Evolutionary conservation across 2,888 invertebrate species (phyloP), one percentile per base, ranked within the genome.

Genomic region (Plagodis dolabraria): DNA sequence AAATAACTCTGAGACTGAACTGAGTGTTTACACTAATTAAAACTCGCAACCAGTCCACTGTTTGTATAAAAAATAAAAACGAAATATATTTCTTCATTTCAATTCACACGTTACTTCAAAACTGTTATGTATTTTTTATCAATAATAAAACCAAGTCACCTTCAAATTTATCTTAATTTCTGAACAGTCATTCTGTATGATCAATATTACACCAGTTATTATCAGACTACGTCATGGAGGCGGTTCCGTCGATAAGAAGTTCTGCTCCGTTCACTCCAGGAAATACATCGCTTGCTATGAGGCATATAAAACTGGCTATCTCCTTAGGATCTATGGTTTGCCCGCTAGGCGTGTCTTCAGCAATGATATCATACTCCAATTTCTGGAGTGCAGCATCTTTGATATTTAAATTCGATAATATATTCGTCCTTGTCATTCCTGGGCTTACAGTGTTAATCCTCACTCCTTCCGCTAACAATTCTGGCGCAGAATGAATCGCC

Each of bases 361-460:
- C 69, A 5, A 77, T 22, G 5, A 51, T 55, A 0, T 76, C 70
- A 42, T 76, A 76, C 5, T 71, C 64, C 0, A 62, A 34, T 5
- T 68, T 64, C 45, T 70, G 66, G 1, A 57, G 38, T 7, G 69
- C 56, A 7, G 48, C 52, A 11, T 72, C 59, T 8, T 67, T 68
- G 0, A 74, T 60, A 9, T 79, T 69, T 6, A 82, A 46, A 67
- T 77, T 77, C 5, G 70, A 54, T 42, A 82, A 44, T 49, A 82
- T 74, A 51, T 80, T 79, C 5, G 80, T 80, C 33, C 73, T 79
- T 0, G 80, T 80, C 8, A 73, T 63, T 1, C 85, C 85, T 1
- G 83, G 83, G 43, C 77, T 78, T 34, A 85, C 69, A 0, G 74
- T 75, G 52, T 85, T 85, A 5, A 85, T 79, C 52, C 84, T 75